A percentile compares a stretch with the other conserved stretches of the same genome.
Conservation (phyloP, 1,140 invertebrate species). For the Ptiloglossa arizonensis region DNA sequence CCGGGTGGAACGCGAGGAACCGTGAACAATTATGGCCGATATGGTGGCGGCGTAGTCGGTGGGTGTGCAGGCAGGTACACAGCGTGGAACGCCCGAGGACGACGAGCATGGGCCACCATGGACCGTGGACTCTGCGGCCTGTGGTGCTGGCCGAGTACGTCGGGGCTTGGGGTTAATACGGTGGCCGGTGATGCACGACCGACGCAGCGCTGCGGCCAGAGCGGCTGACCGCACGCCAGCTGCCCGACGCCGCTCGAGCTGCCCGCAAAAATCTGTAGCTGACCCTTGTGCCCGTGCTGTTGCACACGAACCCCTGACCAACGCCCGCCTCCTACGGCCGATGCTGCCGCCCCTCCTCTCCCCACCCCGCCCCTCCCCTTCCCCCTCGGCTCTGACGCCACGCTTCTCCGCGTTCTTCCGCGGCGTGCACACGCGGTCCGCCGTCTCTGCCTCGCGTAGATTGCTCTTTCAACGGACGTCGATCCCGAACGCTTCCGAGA, state of each 20-base stretch:
- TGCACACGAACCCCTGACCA: slow-evolving; percentile 42
- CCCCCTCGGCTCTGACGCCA: slow-evolving; percentile 17
- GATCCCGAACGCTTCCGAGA: slow-evolving; percentile 10
- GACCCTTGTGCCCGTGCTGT: slow-evolving; percentile 67
- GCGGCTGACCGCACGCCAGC: slow-evolving; percentile 80
- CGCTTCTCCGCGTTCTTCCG: slow-evolving; percentile 15
- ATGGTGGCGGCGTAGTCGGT: slow-evolving; percentile 22
- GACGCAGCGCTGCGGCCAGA: slow-evolving; percentile 74
- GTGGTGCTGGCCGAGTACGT: slow-evolving; percentile 66
- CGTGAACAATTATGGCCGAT: slow-evolving; percentile 53
- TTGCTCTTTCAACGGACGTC: slow-evolving; percentile 26
- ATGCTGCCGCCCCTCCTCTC: slow-evolving; percentile 12
- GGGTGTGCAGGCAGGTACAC: slow-evolving; percentile 16
- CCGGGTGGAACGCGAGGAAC: slow-evolving; percentile 33
- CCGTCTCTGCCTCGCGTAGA: background rate
- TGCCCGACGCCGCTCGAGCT: slow-evolving; percentile 72
- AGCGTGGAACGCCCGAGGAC: slow-evolving; percentile 7
- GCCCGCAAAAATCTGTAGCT: slow-evolving; percentile 77
- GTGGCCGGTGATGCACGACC: slow-evolving; percentile 79
- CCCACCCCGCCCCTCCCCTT: slow-evolving; percentile 13
- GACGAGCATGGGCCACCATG: slow-evolving; percentile 49
- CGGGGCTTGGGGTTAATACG: slow-evolving; percentile 77
- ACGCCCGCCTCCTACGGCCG: no score
- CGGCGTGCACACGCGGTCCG: background rate
- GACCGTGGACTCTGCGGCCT: slow-evolving; percentile 66